Percentiles rank a stretch among this genome's conserved stretches.
Conservation (phyloP, 2,888 invertebrate genomes). For the Clanis bilineata region DNA sequence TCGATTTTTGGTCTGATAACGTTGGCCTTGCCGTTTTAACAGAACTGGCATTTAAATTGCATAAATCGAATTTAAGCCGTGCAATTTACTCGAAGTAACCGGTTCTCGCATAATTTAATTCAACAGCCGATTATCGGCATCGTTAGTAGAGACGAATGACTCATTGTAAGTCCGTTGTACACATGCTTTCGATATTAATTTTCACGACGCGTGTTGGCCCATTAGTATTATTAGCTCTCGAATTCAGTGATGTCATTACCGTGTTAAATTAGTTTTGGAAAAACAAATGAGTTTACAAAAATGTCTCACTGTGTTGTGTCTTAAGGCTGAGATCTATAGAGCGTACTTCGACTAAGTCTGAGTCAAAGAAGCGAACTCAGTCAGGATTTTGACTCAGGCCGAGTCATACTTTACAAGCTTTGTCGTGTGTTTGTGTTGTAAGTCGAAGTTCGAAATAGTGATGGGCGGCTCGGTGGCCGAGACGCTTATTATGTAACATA, state of each 20-base stretch:
- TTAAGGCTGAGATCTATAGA: too few relatives aligned
- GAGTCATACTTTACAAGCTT: too few relatives aligned
- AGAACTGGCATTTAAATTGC: conserved; percentile 70
- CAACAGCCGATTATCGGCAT: conserved; percentile 50
- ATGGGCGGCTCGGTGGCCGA: too few relatives aligned
- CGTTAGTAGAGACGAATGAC: conserved; percentile 52
- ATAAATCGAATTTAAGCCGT: conserved; percentile 61
- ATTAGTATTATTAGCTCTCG: conserved; percentile 33
- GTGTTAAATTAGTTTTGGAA: conserved; percentile 12
- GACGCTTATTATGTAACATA: too few relatives aligned
- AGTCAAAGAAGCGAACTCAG: too few relatives aligned
- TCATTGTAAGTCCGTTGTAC: conserved; percentile 45
- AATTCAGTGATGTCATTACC: conserved; percentile 45
- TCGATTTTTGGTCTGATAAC: conserved; percentile 72
- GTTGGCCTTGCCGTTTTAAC: conserved; percentile 71
- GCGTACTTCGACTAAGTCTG: too few relatives aligned
- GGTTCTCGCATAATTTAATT: conserved; percentile 64
- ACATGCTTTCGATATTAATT: conserved; percentile 49
- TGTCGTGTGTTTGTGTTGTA: too few relatives aligned
- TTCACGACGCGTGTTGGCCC: conserved; percentile 36
- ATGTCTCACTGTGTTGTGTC: not conserved
- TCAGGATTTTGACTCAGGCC: too few relatives aligned
- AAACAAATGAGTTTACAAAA: conserved; percentile 10
- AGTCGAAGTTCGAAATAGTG: too few relatives aligned
- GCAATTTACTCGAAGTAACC: conserved; percentile 65